Conservation (phyloP, 2,113 vertebrate species). For the Rissa tridactyla region DNA sequence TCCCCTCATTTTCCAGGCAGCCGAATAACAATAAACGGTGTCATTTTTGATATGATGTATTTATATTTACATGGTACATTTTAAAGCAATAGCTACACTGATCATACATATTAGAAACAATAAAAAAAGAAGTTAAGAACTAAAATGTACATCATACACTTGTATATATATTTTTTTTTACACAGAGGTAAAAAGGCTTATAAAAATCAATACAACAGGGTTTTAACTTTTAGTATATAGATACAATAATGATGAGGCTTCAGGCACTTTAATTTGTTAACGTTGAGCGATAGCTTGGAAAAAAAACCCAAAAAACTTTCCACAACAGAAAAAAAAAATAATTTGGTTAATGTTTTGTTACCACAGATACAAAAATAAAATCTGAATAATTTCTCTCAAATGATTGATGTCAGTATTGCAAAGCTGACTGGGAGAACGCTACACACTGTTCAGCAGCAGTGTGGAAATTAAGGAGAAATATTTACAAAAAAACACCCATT, state of each 20-base stretch:
- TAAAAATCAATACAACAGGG: conserved; percentile 87
- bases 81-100: conserved; percentile 91
- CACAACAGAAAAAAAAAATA: conserved; percentile 65
- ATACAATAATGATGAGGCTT: conserved; percentile 86
- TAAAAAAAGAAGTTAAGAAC: conserved; percentile 89
- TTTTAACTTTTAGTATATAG: conserved; percentile 85
- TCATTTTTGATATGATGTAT: conserved; percentile 80
- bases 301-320: conserved; percentile 31
- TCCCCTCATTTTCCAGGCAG: not conserved
- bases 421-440: conserved; percentile 75
- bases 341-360: conserved; percentile 83
- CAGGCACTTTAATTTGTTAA: conserved; percentile 96
- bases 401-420: conserved; percentile 78
- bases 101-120: conserved; percentile 96
- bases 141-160: conserved; percentile 98
- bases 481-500: conserved; percentile 74
- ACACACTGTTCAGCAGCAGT: conserved; percentile 73
- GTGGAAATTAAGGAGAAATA: conserved; percentile 71
- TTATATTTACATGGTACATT: conserved; percentile 91
- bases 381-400: conserved; percentile 79
- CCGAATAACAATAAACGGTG: not conserved
- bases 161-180: conserved; percentile 94
- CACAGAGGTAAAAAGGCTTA: conserved; percentile 97
- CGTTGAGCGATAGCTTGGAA: conserved; percentile 80
- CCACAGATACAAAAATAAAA: conserved; percentile 88